Evolutionary conservation across 2,888 invertebrate genomes (phyloP), one percentile per base, ranked within the genome.

Genomic region (Pachycephus smyrnensis): DNA sequence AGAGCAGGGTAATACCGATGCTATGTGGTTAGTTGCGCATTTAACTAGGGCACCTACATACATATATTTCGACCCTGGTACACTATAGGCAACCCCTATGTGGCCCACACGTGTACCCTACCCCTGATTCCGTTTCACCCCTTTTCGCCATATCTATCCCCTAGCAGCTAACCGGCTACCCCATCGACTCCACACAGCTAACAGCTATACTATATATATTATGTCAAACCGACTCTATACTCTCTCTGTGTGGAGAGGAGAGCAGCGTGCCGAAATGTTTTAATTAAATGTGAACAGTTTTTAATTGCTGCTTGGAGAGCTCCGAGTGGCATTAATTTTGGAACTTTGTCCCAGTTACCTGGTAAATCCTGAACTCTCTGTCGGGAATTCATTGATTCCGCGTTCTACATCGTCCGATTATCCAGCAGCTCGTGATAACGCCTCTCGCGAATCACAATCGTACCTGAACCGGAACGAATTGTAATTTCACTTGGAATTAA

Each of bases 201-300:
- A 55, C 23, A 23, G 55, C 9, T 55, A 55, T 9, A 23, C 55
- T 55, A 23, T 55, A 55, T 23, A 55, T 55, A 37, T 40, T 15
- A 55, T 55, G 23, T 2, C 23, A 55, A 55, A 23, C 1, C 23
- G 23, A 55, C 55, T 55, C 23, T 2, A 55, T 23, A 6, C 55
- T 55, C 55, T 23, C 23, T 55, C 23, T 23, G 15, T 23, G 23
- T 55, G 23, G 55, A 23, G 23, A 23, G 55, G 55, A 23, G 55
- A 23, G 55, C 55, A 23, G 23, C 9, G 55, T 55, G 55, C 81
- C 80, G 83, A 85, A 86, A 84, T 84, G 82, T 84, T 89, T 86
- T 87, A 87, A 88, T 88, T 86, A 88, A 88, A 86, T 88, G 84
- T 83, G 85, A 88, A 86, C 86, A 87, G 84, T 86, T 88, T 89